Base-by-base conservation (phyloP, 92 coral and sea anemone genomes). In the Hydrozoanthus gracilis region DNA sequence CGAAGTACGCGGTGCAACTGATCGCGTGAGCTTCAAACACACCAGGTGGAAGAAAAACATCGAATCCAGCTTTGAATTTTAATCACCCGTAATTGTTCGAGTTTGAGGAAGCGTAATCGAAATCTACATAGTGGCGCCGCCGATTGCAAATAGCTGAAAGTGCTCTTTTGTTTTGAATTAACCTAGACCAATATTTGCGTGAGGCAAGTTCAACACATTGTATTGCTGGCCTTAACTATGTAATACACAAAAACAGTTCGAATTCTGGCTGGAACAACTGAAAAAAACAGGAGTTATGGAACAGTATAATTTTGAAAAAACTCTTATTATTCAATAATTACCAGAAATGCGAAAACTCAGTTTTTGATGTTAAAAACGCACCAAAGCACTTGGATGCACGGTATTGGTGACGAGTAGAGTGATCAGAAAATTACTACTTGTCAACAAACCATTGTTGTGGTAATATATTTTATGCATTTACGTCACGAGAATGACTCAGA, bases 361-460 rank as follows among this genome's bases (percentile, higher is more conserved):
- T 27, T 27, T 27, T 27, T 27, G 39, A 27, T 27, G 39, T 27
- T 27, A 27, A 27, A 27, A 27, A 27, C 39, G 39, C 13, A 46
- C 58, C 18, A 14, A 46, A 62, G 17, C 73, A 61, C 84, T 46
- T 18, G 39, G 46, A 39, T 13, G n/a, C 35, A 44, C 27, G 35
- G 78, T 48, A 74, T 74, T 74, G 15, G 79, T 20, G 51, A 65
- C 44, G 8, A 45, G 14, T 48, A 7, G 44, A 80, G 85, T 65
- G 39, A 27, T 27, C 20, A 60, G 85, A 50, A 80, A 80, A 64
- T 80, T 61, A 65, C 85, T 13, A 35, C 47, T 65, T 65, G 74
- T 80, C 85, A 80, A 80, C 74, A 64, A 65, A 1, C 18, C 27
- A 80, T 80, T 80, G 73, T 64, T 80, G 85, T 65, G 73, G 85